phyloP scores from a whole-genome alignment of 2,797 vertebrate genomes.

The Crenuchus spilurus region DNA sequence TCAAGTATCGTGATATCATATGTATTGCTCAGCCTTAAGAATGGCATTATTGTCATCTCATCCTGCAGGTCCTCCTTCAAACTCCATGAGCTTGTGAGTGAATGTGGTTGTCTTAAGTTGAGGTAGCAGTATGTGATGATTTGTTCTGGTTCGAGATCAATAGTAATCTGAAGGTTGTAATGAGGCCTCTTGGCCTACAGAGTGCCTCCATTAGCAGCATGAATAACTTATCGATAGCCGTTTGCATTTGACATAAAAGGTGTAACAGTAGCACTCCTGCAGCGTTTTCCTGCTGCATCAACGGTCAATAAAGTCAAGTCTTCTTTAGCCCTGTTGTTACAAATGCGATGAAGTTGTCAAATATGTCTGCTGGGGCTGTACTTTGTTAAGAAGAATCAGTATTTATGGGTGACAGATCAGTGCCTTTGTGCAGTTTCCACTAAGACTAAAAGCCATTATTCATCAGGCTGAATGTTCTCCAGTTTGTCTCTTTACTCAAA shows the following conservation, averaged over 20 bases:
- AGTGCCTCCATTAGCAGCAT: slow-evolving; percentile 71
- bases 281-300: not conserved
- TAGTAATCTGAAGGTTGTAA: slow-evolving; percentile 72
- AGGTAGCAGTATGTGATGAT: not conserved
- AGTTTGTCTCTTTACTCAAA: no score
- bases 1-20: not conserved
- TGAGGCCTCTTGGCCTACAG: slow-evolving; percentile 64
- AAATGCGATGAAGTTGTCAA: not conserved
- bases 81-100: not conserved
- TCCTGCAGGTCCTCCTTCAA: not conserved
- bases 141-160: slow-evolving; percentile 67
- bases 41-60: no score
- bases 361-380: not conserved
- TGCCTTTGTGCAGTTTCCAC: no score
- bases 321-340: not conserved
- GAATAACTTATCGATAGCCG: slow-evolving; percentile 72
- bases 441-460: no score
- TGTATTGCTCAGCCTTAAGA: not conserved
- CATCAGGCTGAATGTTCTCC: not conserved
- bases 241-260: not conserved
- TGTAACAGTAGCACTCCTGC: slow-evolving; percentile 39
- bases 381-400: not conserved
- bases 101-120: not conserved
- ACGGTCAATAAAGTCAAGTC: not conserved
- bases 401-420: not conserved